Evolutionary conservation across 2,113 vertebrate species (phyloP).

Genomic region (Hirundichthys speculiger): DNA sequence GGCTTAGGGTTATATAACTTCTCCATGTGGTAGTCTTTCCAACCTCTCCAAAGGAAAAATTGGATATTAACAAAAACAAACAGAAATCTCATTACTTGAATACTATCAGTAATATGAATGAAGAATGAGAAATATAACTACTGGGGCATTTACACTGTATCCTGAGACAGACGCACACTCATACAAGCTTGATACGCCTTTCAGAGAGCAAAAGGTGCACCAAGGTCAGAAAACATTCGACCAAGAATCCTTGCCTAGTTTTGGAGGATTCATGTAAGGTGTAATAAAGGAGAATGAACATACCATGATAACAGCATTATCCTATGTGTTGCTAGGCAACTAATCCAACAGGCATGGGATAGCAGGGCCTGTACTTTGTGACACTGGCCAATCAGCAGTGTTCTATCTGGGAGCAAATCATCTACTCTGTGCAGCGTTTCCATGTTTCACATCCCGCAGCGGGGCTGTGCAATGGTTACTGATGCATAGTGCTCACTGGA

Average conservation of each 20-base stretch:
- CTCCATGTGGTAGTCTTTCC: not conserved
- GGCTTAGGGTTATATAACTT: constrained; percentile 8
- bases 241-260: constrained; percentile 9
- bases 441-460: constrained; percentile 2
- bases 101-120: not conserved
- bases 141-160: not conserved
- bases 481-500: constrained; percentile 23
- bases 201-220: not conserved
- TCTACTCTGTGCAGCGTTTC: constrained; percentile 21
- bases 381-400: constrained; percentile 65
- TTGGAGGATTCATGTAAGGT: constrained; percentile 45
- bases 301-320: constrained; percentile 72
- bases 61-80: too few relatives aligned
- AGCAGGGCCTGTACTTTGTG: constrained; percentile 41
- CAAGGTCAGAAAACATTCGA: constrained; percentile 8
- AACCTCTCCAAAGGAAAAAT: not conserved
- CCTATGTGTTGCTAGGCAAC: constrained; percentile 77
- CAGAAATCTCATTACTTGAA: too few relatives aligned
- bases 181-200: not conserved
- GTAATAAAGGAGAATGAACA: constrained; percentile 55
- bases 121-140: not conserved
- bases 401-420: constrained; percentile 39
- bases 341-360: constrained; percentile 61
- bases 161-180: not conserved
- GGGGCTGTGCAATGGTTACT: constrained; percentile 24